phyloP scores from a whole-genome alignment of 2,797 vertebrate species.

The Tangara arthus region DNA sequence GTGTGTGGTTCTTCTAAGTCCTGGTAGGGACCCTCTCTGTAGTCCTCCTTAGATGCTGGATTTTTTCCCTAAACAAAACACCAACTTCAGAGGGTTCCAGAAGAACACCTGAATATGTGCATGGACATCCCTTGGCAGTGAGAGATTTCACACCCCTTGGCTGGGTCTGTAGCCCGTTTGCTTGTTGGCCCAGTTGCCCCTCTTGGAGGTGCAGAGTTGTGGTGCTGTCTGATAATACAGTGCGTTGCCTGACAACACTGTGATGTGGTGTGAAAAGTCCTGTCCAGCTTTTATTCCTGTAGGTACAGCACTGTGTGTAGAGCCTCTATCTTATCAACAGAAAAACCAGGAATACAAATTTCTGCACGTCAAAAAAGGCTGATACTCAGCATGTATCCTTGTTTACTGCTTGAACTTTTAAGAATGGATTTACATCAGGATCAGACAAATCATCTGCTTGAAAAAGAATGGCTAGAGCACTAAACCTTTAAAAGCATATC shows the following conservation, averaged over 20 bases:
- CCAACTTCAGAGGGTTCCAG: neutral
- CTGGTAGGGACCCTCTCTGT: neutral
- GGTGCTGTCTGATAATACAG: neutral
- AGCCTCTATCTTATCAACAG: neutral
- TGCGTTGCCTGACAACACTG: neutral
- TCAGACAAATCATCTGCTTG: neutral
- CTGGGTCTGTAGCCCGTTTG: neutral
- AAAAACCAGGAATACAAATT: neutral
- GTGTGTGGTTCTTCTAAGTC: neutral
- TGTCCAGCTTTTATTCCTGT: neutral
- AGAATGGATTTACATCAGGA: neutral
- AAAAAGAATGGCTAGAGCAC: neutral
- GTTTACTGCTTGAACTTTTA: neutral
- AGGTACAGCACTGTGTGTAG: neutral
- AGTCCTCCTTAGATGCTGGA: neutral
- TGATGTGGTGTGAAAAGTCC: neutral
- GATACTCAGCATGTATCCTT: neutral
- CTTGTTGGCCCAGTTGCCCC: neutral
- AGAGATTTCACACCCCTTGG: neutral
- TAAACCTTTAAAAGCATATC: neutral
- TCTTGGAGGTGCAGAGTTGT: neutral
- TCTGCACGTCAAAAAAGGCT: neutral
- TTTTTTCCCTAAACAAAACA: neutral
- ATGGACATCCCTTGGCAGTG: neutral
- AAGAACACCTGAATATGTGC: neutral